These are phyloP conservation scores for Uropsilus gracilis DNA, from an alignment of 2,113 vertebrate genomes.

Conservation along the genomic window DNA sequence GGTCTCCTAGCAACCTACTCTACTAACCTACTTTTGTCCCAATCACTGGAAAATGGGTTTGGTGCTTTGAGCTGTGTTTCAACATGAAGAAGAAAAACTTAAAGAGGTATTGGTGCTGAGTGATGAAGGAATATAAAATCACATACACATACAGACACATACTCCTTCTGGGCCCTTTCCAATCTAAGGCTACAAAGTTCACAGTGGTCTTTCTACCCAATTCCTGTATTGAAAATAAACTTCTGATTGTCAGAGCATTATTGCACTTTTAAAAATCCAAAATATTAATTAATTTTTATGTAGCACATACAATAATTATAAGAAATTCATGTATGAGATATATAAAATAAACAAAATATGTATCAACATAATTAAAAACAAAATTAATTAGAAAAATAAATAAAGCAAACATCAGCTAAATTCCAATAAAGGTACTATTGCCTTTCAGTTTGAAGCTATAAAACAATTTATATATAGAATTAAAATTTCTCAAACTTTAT, in stretches of 20 bases:
- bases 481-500: not conserved
- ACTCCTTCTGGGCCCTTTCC: conserved; percentile 60
- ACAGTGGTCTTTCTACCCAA: not conserved
- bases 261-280: conserved; percentile 9
- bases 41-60: conserved; percentile 88
- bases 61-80: conserved; percentile 86
- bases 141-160: conserved; percentile 9
- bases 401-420: not conserved
- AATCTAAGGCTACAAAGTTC: not conserved
- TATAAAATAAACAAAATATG: not conserved
- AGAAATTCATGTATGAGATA: not conserved
- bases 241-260: not conserved
- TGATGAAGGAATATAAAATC: conserved; percentile 70
- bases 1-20: conserved; percentile 91
- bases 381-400: not conserved
- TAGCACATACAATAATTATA: not conserved
- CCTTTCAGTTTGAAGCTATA: not conserved
- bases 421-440: not conserved
- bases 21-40: conserved; percentile 90
- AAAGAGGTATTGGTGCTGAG: conserved; percentile 78
- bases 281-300: not conserved
- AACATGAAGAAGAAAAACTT: conserved; percentile 84
- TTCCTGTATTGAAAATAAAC: not conserved
- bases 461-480: not conserved
- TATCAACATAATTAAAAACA: not conserved